Conservation (phyloP, 2,113 vertebrate species). For the Panurus biarmicus region DNA sequence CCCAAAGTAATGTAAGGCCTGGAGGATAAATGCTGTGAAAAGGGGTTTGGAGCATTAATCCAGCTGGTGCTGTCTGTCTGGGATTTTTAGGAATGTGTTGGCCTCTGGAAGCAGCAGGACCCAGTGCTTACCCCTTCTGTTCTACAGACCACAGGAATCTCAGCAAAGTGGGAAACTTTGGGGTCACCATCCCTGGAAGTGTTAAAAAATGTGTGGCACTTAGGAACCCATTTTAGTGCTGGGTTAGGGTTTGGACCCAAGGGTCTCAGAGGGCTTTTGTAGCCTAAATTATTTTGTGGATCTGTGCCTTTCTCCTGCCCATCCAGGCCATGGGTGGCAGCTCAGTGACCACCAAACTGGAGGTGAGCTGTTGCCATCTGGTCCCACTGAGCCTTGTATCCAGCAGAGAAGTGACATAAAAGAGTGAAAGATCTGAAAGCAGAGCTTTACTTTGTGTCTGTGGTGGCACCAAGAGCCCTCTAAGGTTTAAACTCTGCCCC, state of each 20-base stretch:
- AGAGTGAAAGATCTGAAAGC: neutral
- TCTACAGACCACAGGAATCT: neutral
- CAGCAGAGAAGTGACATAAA: neutral
- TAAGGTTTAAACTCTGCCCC: neutral
- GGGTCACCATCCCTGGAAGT: neutral
- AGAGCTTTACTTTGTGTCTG: accelerated
- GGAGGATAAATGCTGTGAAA: neutral
- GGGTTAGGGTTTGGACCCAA: neutral
- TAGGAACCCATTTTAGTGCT: accelerated
- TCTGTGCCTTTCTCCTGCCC: neutral
- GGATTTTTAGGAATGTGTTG: neutral
- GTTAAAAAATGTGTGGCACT: neutral
- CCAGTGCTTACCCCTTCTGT: neutral
- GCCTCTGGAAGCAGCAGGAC: neutral
- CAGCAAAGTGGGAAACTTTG: neutral
- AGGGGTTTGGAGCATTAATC: neutral
- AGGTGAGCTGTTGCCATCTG: neutral
- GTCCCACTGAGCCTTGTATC: neutral
- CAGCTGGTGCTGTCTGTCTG: neutral
- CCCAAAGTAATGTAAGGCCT: neutral
- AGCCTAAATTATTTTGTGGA: accelerated
- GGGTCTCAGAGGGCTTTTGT: neutral
- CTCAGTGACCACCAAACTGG: neutral
- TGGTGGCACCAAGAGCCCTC: neutral
- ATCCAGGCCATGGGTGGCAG: neutral